These are phyloP conservation scores for Camponotus pennsylvanicus DNA, from an alignment of 1,140 invertebrate genomes.

Conservation along the genomic window DNA sequence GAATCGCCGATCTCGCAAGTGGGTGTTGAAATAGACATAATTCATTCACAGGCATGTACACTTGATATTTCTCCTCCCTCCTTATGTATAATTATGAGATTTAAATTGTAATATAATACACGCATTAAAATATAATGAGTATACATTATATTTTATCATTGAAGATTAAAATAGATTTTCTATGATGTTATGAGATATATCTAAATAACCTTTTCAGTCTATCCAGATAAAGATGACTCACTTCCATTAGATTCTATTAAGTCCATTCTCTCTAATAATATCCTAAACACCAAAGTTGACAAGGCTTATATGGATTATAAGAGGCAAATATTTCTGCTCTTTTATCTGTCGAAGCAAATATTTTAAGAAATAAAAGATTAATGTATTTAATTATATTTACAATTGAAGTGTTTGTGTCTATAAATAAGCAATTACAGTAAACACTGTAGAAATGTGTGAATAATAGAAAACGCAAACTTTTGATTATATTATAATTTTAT, in stretches of 20 bases:
- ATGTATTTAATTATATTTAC: not conserved
- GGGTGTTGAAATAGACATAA: conserved; percentile 44
- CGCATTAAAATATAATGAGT: too few species aligned
- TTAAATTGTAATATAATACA: not conserved
- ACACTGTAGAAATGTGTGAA: not conserved
- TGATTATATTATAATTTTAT: not conserved
- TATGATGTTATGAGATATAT: not conserved
- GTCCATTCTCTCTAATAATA: not conserved
- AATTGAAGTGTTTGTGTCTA: not conserved
- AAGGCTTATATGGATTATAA: not conserved
- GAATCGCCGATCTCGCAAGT: conserved; percentile 3
- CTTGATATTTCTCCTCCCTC: not conserved
- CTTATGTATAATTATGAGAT: not conserved
- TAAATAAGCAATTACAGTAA: not conserved
- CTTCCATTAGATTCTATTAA: conserved; percentile 27
- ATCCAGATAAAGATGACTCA: not conserved
- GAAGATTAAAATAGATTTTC: not conserved
- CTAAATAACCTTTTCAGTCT: not conserved
- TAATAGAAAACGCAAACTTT: not conserved
- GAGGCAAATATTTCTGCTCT: not conserved
- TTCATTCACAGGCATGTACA: not conserved
- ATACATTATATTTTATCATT: not conserved
- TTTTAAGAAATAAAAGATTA: not conserved
- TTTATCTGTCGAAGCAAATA: conserved; percentile 1
- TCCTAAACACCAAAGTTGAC: not conserved